Percentiles rank a stretch among this genome's conserved stretches.
Evolutionary conservation across 1,140 invertebrate genomes (phyloP).

Genomic region (Sycobia sp.): DNA sequence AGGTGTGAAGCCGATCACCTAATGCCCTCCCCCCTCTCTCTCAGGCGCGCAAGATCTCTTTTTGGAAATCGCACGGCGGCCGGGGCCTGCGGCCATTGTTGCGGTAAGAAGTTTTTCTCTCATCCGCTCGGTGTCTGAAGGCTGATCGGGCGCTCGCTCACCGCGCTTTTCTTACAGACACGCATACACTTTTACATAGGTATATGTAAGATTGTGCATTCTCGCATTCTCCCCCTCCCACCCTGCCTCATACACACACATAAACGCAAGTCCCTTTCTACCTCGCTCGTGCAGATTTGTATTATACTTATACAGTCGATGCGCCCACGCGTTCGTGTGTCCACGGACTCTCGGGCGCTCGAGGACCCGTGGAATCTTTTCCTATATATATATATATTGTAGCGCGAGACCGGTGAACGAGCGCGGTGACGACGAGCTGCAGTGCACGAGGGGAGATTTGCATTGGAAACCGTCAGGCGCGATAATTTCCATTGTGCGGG

Average conservation of each 20-base stretch:
- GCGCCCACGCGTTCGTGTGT: constrained; percentile 2
- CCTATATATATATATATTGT: constrained; percentile 4
- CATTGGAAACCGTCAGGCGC: background rate
- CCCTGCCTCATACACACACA: too few species aligned
- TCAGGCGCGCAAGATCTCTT: constrained; percentile 54
- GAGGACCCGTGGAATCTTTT: constrained; percentile 41
- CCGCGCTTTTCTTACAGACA: too few species aligned
- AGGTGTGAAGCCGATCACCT: constrained; percentile 53
- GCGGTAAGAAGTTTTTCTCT: constrained; percentile 60
- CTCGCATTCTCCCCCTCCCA: background rate
- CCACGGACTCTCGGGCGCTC: constrained; percentile 49
- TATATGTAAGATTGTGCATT: too few species aligned
- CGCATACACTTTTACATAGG: too few species aligned
- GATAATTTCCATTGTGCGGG: constrained; percentile 12
- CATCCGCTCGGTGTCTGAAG: background rate
- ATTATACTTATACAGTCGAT: too few species aligned
- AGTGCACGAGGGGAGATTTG: constrained; percentile 2
- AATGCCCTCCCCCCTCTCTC: constrained; percentile 52
- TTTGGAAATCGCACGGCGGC: constrained; percentile 51
- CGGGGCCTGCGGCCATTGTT: too few species aligned
- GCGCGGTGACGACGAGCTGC: background rate
- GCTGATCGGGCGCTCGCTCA: too few species aligned
- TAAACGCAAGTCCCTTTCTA: too few species aligned
- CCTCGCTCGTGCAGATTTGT: too few species aligned
- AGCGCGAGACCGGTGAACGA: background rate